Base-by-base conservation (phyloP, 2,888 invertebrate genomes). In the Pomacea canaliculata region DNA sequence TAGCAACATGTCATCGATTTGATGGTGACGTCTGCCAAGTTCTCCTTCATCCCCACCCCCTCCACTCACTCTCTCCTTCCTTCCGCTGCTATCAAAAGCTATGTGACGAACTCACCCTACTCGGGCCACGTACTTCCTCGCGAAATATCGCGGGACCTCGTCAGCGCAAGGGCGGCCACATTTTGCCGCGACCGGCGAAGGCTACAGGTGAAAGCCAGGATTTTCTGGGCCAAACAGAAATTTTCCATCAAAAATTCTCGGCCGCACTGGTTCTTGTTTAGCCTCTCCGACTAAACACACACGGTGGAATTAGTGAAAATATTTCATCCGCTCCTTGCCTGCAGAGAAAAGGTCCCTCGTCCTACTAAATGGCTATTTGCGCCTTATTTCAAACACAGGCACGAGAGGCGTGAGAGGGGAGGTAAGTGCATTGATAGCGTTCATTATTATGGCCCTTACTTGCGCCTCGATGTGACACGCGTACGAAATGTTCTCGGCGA, bases 301-400 rank as follows among this genome's bases (percentile, higher is more conserved):
- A 67, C 56, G n/a, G 65, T 37, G 73, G 73, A 73, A 73, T 73
- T 73, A 73, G 67, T 37, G 72, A 65, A 73, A 73, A 73, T 73
- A 73, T 73, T 73, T 73, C 73, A 56, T 73, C 67, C 73, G 19
- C 67, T 67, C 18, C 9, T 27, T 59, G 10, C 59, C 51, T 23
- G 48, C 8, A n/a, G 49, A 67, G 73, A 56, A 66, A 63, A 72
- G 67, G 67, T 56, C 49, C 65, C 65, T 63, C 48, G 63, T 65
- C 56, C 65, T 65, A 72, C 72, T 65, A 72, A 72, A 72, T 72
- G 72, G 72, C 65, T 72, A 72, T 72, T 72, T 72, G 72, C 72
- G 72, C 72, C 63, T 72, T 65, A 72, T 72, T 72, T 72, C 66
- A 48, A 65, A 19, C 27, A 48, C 46, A 62, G 51, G 48, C 72